phyloP scores from a whole-genome alignment of 2,888 invertebrate genomes.

The Seira ritae region DNA sequence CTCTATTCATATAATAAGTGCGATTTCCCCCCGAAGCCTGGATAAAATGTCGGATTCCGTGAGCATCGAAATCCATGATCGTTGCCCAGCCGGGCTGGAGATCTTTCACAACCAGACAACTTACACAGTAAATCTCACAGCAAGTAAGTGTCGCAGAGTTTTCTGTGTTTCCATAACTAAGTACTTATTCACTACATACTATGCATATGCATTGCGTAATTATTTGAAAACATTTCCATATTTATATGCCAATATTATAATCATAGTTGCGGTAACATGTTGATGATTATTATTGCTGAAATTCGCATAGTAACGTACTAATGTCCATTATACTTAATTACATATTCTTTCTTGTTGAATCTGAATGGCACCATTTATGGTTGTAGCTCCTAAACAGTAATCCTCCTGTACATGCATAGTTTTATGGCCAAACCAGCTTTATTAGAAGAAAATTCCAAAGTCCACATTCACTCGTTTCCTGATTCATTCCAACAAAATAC shows the following conservation, averaged over 20 bases:
- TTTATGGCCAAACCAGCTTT: too few relatives aligned
- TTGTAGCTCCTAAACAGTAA: too few relatives aligned
- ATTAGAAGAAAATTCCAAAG: too few relatives aligned
- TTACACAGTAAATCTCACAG: conserved; percentile 43
- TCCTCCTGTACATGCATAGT: too few relatives aligned
- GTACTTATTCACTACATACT: not conserved
- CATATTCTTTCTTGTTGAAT: too few relatives aligned
- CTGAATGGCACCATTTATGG: too few relatives aligned
- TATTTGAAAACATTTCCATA: not conserved
- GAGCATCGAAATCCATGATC: conserved; percentile 52
- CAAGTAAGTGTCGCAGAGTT: conserved; percentile 35
- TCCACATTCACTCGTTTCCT: too few relatives aligned
- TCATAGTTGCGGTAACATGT: not conserved
- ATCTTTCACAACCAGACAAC: conserved; percentile 45
- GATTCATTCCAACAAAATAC: too few relatives aligned
- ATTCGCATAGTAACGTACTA: too few relatives aligned
- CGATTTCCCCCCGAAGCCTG: too few relatives aligned
- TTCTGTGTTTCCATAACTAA: not conserved
- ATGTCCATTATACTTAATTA: too few relatives aligned
- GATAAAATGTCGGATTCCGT: conserved; percentile 47
- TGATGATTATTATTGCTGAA: conserved; percentile 16
- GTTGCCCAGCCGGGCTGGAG: conserved; percentile 50
- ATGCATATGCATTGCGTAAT: not conserved
- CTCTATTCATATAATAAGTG: too few relatives aligned
- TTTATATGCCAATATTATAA: not conserved